phyloP scores from a whole-genome alignment of 2,797 vertebrate genomes.

The Tarsius wallacei region DNA sequence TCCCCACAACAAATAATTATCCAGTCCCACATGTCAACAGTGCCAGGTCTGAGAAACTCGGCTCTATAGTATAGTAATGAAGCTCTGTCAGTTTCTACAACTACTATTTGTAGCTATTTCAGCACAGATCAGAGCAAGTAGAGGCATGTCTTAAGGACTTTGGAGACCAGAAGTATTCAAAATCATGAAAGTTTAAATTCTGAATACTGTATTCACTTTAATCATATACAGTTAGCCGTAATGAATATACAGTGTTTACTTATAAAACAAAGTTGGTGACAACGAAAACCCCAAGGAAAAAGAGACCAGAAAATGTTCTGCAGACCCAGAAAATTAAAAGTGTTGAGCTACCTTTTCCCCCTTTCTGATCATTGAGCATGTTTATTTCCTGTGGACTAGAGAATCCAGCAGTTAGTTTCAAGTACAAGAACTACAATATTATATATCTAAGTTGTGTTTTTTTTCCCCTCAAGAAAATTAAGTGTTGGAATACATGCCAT shows the following conservation, averaged over 20 bases:
- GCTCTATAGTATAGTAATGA: background rate
- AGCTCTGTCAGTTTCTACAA: background rate
- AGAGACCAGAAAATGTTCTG: slow-evolving; percentile 34
- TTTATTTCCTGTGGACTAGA: background rate
- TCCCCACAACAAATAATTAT: background rate
- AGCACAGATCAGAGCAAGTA: background rate
- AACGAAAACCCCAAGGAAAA: background rate
- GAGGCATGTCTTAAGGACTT: background rate
- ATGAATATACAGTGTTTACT: slow-evolving; percentile 53
- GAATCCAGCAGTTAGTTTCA: background rate
- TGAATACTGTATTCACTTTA: slow-evolving; percentile 7
- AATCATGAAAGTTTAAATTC: slow-evolving; percentile 50
- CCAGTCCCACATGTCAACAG: background rate
- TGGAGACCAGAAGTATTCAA: slow-evolving; percentile 19
- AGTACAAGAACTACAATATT: background rate
- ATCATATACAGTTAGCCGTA: slow-evolving; percentile 17
- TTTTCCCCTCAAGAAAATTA: background rate
- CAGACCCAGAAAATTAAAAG: slow-evolving; percentile 33
- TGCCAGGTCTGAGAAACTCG: background rate
- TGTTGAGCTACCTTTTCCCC: background rate
- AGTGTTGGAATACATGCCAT: background rate
- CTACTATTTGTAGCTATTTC: background rate
- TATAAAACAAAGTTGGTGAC: slow-evolving; percentile 55
- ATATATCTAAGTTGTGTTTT: background rate
- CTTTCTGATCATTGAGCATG: background rate